A percentile compares a stretch with the other conserved stretches of the same genome.
Evolutionary conservation across 2,797 vertebrate genomes (phyloP).

Genomic region (Rhinatrema bivittatum): DNA sequence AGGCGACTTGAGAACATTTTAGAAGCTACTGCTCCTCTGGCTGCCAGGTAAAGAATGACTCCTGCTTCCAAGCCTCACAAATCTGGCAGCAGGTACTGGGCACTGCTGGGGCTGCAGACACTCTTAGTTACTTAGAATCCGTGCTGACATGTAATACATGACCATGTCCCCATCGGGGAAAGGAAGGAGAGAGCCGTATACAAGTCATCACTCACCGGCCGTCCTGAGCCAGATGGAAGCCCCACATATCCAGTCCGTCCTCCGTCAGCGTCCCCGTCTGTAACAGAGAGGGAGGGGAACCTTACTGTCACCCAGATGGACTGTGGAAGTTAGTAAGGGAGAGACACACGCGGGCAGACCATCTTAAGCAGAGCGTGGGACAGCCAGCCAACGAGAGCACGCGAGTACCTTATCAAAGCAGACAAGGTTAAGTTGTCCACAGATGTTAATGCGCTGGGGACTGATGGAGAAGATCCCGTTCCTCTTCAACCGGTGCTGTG

Average conservation of each 20-base stretch:
- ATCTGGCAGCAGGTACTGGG: no score
- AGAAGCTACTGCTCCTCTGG: no score
- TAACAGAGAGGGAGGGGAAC: no score
- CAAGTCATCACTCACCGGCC: constrained; percentile 4
- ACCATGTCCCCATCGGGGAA: neutral
- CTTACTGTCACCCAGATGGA: no score
- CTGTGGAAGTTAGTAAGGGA: no score
- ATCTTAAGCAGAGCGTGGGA: no score
- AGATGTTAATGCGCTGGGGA: constrained; percentile 24
- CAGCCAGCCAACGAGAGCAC: no score
- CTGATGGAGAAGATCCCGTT: constrained; percentile 22
- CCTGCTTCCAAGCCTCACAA: neutral
- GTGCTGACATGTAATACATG: no score
- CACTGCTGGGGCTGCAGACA: neutral
- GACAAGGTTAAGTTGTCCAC: constrained; percentile 25
- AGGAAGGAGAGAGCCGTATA: no score
- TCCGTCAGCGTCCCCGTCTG: constrained; percentile 32
- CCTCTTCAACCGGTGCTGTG: constrained; percentile 19
- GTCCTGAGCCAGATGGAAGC: constrained; percentile 8
- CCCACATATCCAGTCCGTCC: constrained; percentile 27
- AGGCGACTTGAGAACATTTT: no score
- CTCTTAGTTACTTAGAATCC: neutral
- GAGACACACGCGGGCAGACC: no score
- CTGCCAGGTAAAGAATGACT: neutral
- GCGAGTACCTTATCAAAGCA: no score